Evolutionary conservation across 2,888 invertebrate species (phyloP).

Genomic region (Diplolepis rosae): DNA sequence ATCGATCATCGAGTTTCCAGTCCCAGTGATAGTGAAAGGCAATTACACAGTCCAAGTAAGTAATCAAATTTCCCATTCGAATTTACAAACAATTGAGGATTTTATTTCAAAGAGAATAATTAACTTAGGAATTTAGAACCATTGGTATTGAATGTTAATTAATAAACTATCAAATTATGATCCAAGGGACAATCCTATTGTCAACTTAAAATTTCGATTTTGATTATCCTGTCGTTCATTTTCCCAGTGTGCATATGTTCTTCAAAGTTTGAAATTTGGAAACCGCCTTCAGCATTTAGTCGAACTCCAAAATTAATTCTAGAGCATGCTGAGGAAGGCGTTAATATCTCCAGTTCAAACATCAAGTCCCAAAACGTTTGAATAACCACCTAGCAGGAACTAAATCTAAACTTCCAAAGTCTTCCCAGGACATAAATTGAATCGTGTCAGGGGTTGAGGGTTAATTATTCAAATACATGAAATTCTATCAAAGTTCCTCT

Average conservation of each 20-base stretch:
- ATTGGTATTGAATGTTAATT: too few species aligned
- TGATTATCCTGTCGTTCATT: conserved; percentile 5
- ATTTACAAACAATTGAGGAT: too few species aligned
- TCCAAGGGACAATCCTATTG: neutral
- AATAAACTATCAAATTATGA: conserved; percentile 5
- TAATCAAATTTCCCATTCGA: too few species aligned
- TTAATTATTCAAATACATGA: conserved; percentile 23
- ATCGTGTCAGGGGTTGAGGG: conserved; percentile 1
- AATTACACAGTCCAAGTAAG: conserved; percentile 63
- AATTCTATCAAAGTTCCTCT: too few species aligned
- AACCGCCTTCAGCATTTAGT: conserved; percentile 19
- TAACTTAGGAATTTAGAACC: too few species aligned
- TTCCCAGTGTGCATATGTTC: neutral
- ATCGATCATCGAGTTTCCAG: conserved; percentile 66
- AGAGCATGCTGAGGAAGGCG: conserved; percentile 27
- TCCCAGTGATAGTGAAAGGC: conserved; percentile 66
- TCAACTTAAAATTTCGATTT: conserved; percentile 2
- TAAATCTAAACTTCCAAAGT: conserved; percentile 20
- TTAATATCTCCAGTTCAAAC: conserved; percentile 29
- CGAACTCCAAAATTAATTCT: conserved; percentile 26
- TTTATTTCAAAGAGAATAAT: too few species aligned
- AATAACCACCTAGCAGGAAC: conserved; percentile 8
- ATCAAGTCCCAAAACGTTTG: conserved; percentile 18
- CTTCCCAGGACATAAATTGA: conserved; percentile 19
- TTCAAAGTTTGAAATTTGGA: conserved; percentile 7